A percentile compares a stretch with the other conserved stretches of the same genome.
Evolutionary conservation across 2,797 vertebrate genomes (phyloP).

Genomic region (Triplophysa bombifrons): DNA sequence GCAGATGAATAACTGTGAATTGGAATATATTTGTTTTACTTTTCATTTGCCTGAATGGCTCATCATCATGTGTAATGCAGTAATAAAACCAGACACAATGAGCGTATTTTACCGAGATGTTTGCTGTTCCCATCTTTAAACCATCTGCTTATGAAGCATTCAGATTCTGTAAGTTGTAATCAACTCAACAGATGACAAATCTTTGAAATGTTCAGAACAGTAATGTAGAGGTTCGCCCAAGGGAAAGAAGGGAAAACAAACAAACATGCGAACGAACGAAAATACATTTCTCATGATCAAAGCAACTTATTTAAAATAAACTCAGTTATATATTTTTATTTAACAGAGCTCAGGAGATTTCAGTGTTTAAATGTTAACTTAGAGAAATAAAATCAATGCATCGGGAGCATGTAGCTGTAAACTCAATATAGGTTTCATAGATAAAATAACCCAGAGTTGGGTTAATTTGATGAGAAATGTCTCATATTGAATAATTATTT

Average conservation of each 20-base stretch:
- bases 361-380: no score
- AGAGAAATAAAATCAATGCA: no score
- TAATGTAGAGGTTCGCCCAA: background rate
- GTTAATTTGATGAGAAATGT: no score
- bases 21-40: conserved; percentile 23
- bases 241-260: background rate
- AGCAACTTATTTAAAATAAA: background rate
- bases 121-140: conserved; percentile 3
- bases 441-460: no score
- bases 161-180: background rate
- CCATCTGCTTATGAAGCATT: conserved; percentile 9
- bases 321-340: background rate
- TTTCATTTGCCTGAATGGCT: background rate
- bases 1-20: conserved; percentile 8
- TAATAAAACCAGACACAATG: background rate
- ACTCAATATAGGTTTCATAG: no score
- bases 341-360: background rate
- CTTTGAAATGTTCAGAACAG: background rate
- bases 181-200: background rate
- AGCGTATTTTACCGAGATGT: background rate
- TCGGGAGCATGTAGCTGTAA: no score
- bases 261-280: background rate
- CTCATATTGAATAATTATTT: no score
- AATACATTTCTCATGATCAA: background rate
- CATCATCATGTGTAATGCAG: background rate